These are phyloP conservation scores for Laticauda laticaudata DNA, from an alignment of 2,113 vertebrate species.

Conservation along the genomic window DNA sequence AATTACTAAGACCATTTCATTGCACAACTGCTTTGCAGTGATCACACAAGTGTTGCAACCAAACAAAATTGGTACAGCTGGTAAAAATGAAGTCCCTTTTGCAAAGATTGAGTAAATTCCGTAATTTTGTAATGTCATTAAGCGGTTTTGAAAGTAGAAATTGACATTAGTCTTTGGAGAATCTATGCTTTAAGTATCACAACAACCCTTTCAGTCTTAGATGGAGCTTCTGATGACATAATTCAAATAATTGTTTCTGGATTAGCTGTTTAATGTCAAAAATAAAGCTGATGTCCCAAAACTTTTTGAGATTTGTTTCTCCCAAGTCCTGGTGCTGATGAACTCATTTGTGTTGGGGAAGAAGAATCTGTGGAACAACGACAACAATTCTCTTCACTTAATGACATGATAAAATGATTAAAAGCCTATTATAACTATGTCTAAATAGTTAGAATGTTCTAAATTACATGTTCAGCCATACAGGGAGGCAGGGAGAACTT, in stretches of 20 bases:
- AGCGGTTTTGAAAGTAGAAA: slow-evolving; percentile 9
- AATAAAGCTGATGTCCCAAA: slow-evolving; percentile 21
- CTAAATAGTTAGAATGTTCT: background rate
- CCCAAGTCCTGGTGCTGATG: background rate
- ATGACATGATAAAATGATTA: background rate
- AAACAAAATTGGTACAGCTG: slow-evolving; percentile 12
- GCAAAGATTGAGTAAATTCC: slow-evolving; percentile 37
- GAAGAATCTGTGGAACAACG: background rate
- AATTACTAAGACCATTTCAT: background rate
- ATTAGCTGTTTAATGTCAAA: slow-evolving; percentile 33
- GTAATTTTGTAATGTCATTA: slow-evolving; percentile 56
- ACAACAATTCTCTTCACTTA: background rate
- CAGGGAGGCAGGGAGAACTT: background rate
- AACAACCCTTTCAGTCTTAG: background rate
- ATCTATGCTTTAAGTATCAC: slow-evolving; percentile 19
- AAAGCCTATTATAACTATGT: background rate
- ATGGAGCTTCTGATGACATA: slow-evolving; percentile 8
- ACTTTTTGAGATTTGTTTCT: background rate
- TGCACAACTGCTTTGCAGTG: background rate
- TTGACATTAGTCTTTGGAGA: slow-evolving; percentile 23
- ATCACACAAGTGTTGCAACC: background rate
- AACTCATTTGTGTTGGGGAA: background rate
- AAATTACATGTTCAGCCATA: background rate
- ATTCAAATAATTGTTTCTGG: slow-evolving; percentile 22
- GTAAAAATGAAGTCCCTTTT: slow-evolving; percentile 8